Percentiles rank a stretch among this genome's conserved stretches.
These are phyloP conservation scores for Apistogramma diplotaenia DNA, from an alignment of 2,113 vertebrate species.

Conservation along the genomic window DNA sequence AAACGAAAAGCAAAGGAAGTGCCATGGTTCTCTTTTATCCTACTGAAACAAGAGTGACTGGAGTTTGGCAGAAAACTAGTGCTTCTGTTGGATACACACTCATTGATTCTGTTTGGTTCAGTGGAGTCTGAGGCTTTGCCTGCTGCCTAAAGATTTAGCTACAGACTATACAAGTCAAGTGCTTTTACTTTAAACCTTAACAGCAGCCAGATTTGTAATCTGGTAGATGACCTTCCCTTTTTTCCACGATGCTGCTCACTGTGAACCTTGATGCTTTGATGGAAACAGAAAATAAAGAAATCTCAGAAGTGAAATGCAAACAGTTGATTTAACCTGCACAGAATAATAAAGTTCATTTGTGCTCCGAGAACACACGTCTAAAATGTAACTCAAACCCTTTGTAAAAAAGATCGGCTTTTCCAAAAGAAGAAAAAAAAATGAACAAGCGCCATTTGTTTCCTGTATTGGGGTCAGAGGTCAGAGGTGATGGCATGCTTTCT, in stretches of 20 bases:
- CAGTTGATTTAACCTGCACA: background rate
- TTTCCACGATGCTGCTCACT: background rate
- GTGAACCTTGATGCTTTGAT: background rate
- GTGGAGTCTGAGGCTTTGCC: conserved; percentile 16
- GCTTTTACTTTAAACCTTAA: background rate
- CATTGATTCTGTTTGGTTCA: background rate
- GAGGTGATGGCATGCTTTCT: conserved; percentile 32
- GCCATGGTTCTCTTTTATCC: conserved; percentile 17
- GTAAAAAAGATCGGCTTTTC: background rate
- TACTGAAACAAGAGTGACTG: conserved; percentile 28
- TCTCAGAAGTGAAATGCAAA: background rate
- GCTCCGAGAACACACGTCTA: background rate
- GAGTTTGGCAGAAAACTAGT: conserved; percentile 39
- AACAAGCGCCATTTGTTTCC: conserved; percentile 53
- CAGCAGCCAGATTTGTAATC: background rate
- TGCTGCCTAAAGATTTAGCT: background rate
- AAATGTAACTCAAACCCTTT: background rate
- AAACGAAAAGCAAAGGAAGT: conserved; percentile 15
- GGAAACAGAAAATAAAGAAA: background rate
- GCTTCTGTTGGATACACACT: conserved; percentile 20
- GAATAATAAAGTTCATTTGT: background rate
- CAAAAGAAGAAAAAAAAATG: background rate
- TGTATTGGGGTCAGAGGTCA: conserved; percentile 59
- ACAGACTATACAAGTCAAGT: background rate
- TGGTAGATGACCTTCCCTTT: background rate